These are phyloP conservation scores for Alexandromys fortis DNA, from an alignment of 2,113 vertebrate genomes.

Conservation along the genomic window DNA sequence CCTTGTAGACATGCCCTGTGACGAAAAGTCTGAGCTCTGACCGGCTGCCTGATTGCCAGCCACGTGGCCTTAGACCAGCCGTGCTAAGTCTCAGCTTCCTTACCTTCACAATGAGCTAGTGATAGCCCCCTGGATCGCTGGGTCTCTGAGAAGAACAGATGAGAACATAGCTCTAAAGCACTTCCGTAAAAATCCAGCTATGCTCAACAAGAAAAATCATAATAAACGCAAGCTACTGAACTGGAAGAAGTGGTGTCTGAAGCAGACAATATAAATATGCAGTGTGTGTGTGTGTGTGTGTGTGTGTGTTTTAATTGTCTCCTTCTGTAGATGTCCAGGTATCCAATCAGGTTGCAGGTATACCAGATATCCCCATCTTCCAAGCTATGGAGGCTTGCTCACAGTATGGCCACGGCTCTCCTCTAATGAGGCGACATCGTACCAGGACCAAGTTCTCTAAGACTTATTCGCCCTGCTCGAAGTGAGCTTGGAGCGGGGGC, in stretches of 20 bases:
- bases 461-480: neutral
- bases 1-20: neutral
- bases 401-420: neutral
- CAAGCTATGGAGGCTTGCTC: neutral
- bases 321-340: neutral
- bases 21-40: neutral
- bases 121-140: neutral
- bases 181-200: neutral
- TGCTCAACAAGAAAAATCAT: neutral
- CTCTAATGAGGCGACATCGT: neutral
- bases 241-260: neutral
- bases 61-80: rapidly evolving
- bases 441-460: neutral
- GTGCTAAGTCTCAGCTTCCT: neutral
- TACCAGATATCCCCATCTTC: neutral
- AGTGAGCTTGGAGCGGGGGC: neutral
- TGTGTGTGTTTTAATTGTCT: neutral
- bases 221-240: neutral
- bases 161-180: rapidly evolving
- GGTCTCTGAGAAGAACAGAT: neutral
- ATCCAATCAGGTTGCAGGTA: neutral
- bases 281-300: neutral
- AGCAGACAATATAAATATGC: neutral
- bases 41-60: too few relatives aligned
- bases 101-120: neutral